phyloP scores from a whole-genome alignment of 2,113 vertebrate genomes.

The Harpagus bidentatus region DNA sequence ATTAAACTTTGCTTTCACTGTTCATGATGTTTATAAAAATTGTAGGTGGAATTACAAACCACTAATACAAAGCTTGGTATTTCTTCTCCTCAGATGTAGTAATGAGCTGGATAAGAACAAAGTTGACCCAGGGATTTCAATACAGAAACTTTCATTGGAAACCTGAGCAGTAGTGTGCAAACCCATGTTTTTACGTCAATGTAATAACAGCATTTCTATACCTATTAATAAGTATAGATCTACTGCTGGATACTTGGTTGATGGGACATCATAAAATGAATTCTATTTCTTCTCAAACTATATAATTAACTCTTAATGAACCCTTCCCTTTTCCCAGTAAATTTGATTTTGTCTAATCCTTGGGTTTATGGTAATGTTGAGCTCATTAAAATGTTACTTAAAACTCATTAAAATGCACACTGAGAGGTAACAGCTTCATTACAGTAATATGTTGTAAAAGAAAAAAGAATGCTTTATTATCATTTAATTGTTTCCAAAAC shows the following conservation, averaged over 20 bases:
- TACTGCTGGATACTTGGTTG: conserved; percentile 42
- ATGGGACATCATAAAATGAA: conserved; percentile 67
- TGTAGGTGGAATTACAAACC: conserved; percentile 10
- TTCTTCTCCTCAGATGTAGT: conserved; percentile 45
- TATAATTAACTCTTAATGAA: conserved; percentile 92
- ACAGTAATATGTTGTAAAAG: conserved; percentile 85
- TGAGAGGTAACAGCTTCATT: conserved; percentile 93
- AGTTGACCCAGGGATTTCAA: conserved; percentile 52
- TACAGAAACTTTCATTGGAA: conserved; percentile 32
- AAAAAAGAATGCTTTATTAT: conserved; percentile 87
- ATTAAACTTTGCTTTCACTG: conserved; percentile 54
- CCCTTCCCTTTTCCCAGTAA: conserved; percentile 73
- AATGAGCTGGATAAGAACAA: conserved; percentile 28
- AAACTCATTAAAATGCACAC: conserved; percentile 93
- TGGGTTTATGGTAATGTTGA: conserved; percentile 89
- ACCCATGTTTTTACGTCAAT: conserved; percentile 36
- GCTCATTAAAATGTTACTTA: conserved; percentile 96
- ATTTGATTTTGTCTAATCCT: conserved; percentile 88
- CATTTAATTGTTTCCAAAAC: conserved; percentile 88
- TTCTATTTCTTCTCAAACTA: conserved; percentile 78
- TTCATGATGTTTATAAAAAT: conserved; percentile 29
- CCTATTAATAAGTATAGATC: conserved; percentile 58
- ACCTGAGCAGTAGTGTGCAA: neutral
- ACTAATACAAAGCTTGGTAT: conserved; percentile 6
- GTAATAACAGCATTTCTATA: conserved; percentile 64